Base-by-base conservation (phyloP, 2,888 invertebrate species). In the Cryptocephalus moraei region DNA sequence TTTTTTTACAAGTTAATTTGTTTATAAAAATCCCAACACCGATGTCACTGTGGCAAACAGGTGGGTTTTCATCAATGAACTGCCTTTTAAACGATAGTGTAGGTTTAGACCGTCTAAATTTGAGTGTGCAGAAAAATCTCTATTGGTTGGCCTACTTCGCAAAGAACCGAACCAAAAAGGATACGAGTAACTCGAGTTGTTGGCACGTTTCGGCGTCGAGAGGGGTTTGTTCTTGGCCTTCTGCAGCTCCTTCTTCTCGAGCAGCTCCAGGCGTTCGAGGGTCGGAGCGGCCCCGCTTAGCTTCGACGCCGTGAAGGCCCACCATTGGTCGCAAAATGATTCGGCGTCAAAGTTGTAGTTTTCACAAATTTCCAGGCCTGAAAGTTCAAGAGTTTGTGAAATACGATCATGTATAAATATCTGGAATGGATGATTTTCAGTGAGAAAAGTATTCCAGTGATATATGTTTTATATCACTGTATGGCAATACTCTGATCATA, bases 251-350 rank as follows among this genome's bases (percentile, higher is more conserved):
- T 79, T 82, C 58, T 81, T 75, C 59, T 79, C 83, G 66, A 85
- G 76, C 60, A 75, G 70, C 50, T 74, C 72, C 43, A 88, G 72
- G 61, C 74, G 70, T 12, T 78, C 77, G 32, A 79, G 52, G 44
- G 76, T 79, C 22, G 86, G 82, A 33, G 78, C 72, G 1, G 76
- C 76, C 33, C 80, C 81, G 56, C 76, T 74, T 53, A 80, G 69
- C 62, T 81, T 71, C 33, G 84, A 81, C 47, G 82, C 72, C 58
- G 81, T 81, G 66, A 80, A 89, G 13, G 88, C 86, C 72, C 84
- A 78, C 88, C 88, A 90, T 73, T 81, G 78, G 64, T 85, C 82
- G 44, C 81, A 83, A 57, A 88, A 80, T 60, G 81, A 80, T 63
- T 81, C 82, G 36, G 84, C 80, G 53, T 75, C 75, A 43, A 86